These are phyloP conservation scores for Steatornis caripensis DNA, from an alignment of 2,113 vertebrate genomes.

Conservation along the genomic window DNA sequence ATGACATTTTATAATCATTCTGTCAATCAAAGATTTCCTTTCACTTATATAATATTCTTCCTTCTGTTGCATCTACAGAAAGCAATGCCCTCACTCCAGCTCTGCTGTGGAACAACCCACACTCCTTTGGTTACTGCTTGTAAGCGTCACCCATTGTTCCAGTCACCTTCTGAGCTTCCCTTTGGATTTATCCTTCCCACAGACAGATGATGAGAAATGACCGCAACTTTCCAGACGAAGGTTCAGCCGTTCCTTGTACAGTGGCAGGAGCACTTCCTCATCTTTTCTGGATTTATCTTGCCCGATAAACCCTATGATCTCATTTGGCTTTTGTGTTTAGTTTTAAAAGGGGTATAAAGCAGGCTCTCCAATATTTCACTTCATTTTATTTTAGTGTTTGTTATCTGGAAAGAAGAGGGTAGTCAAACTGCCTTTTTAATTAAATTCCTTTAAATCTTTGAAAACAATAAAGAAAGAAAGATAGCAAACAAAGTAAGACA, in stretches of 20 bases:
- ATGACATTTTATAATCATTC: background rate
- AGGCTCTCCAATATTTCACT: conserved; percentile 32
- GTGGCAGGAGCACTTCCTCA: background rate
- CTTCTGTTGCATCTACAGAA: background rate
- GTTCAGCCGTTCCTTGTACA: background rate
- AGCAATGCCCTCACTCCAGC: background rate
- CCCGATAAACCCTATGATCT: conserved; percentile 24
- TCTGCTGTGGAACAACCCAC: rapidly evolving
- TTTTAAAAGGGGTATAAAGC: conserved; percentile 33
- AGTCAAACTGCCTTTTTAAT: conserved; percentile 63
- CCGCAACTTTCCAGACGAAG: background rate
- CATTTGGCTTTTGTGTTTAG: conserved; percentile 47
- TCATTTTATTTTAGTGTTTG: conserved; percentile 40
- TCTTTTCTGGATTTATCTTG: conserved; percentile 1
- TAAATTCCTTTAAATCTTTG: conserved; percentile 59
- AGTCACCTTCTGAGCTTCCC: background rate
- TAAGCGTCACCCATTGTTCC: background rate
- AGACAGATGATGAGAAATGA: background rate
- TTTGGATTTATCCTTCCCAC: background rate
- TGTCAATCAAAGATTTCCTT: background rate
- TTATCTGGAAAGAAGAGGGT: conserved; percentile 38
- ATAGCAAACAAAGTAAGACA: conserved; percentile 47
- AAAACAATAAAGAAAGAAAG: conserved; percentile 47
- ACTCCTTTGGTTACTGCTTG: background rate
- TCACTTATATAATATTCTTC: background rate